Evolutionary conservation across 2,888 invertebrate species (phyloP), one percentile per base, ranked within the genome.

Genomic region (Argynnis bischoffii): DNA sequence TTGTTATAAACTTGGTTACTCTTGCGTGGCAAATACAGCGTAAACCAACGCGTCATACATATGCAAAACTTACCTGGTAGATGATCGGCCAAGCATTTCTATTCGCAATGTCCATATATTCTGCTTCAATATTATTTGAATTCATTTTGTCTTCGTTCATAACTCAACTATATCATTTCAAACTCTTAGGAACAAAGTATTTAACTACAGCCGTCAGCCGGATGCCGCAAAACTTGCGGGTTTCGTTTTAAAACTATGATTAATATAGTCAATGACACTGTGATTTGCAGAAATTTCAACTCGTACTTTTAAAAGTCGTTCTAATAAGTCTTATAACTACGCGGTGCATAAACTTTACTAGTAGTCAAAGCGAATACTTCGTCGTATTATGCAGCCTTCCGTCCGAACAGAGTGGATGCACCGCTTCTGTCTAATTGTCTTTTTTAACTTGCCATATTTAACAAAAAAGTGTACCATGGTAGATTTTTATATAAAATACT

Each of bases 91-190:
- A 97, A 74, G 95, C 95, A 83, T 94, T 94, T 80, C 93, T 95
- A 76, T 93, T 93, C 79, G 94, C 94, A 78, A 97, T 94, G 82
- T 95, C 95, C 79, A 93, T 89, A 89, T 95, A 96, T 89, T 97
- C 96, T 64, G 94, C 93, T 90, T 96, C 96, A 74, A 97, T 78
- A 67, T 78, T 84, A 76, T 81, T 85, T 41, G 76, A 73, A 79
- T 69, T 78, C 81, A 81, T 83, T 70, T 80, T 83, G 67, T 76
- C 77, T 68, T 76, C 77, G 74, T 78, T 79, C 79, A 82, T 79
- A 74, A 70, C 72, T 70, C 72, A 74, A 75, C 75, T 80, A 80
- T 79, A 77, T 74, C 83, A 83, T 84, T 78, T 79, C 81, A 78
- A 75, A 77, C 73, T 75, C 71, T 70, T 69, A 72, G 69, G 72